Evolutionary conservation across 1,140 invertebrate genomes (phyloP).

Genomic region (Heliconius hermathena): DNA sequence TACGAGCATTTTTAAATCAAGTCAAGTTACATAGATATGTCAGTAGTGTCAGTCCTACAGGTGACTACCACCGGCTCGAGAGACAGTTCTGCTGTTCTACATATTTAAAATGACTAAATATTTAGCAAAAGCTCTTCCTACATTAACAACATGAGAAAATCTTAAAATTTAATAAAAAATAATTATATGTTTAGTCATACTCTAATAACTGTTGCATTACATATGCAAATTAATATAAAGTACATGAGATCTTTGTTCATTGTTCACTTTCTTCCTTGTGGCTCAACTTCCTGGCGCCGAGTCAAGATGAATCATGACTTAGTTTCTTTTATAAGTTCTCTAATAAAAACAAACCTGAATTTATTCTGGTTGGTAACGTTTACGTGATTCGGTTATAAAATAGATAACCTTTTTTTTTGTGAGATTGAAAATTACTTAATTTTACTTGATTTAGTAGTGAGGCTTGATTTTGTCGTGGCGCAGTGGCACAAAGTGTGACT

Average conservation of each 20-base stretch:
- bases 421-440: background rate
- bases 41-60: too few relatives aligned
- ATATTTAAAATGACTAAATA: too few relatives aligned
- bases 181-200: background rate
- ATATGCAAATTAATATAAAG: constrained; percentile 10
- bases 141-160: background rate
- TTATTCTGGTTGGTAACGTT: constrained; percentile 12
- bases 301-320: constrained; percentile 28
- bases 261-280: constrained; percentile 26
- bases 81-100: too few relatives aligned
- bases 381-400: constrained; percentile 17
- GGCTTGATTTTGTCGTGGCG: too few relatives aligned
- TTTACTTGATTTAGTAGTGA: too few relatives aligned
- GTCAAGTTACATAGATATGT: too few relatives aligned
- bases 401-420: background rate
- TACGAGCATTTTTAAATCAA: too few relatives aligned
- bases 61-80: too few relatives aligned
- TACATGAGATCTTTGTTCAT: constrained; percentile 12
- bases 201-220: constrained; percentile 1
- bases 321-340: constrained; percentile 24
- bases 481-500: too few relatives aligned
- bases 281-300: constrained; percentile 27
- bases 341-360: constrained; percentile 20
- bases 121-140: too few relatives aligned
- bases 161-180: background rate